Conservation (phyloP, 2,888 invertebrate species). For the Lasioglossum calceatum region DNA sequence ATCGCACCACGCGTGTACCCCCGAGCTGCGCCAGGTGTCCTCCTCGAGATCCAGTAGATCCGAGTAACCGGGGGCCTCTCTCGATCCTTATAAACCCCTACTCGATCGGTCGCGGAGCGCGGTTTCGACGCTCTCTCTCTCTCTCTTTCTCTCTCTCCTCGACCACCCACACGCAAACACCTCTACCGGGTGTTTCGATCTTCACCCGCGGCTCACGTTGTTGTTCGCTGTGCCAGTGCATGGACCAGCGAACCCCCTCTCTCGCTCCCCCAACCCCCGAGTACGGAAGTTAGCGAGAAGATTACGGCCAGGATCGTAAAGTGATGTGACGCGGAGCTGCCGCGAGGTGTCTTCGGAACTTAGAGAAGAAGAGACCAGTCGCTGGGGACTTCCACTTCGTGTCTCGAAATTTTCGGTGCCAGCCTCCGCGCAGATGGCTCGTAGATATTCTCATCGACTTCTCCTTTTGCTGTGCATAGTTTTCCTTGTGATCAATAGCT, state of each 20-base stretch:
- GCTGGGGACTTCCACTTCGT: not conserved
- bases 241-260: not conserved
- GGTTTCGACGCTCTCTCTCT: not conserved
- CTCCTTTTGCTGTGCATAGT: not conserved
- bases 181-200: constrained; percentile 10
- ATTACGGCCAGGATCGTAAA: constrained; percentile 25
- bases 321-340: constrained; percentile 24
- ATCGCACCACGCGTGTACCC: constrained; percentile 47
- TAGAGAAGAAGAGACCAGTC: constrained; percentile 11
- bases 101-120: not conserved
- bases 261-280: not conserved
- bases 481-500: not conserved
- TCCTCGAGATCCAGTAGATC: constrained; percentile 3
- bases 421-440: not conserved
- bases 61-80: not conserved
- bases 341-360: constrained; percentile 40
- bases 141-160: not conserved
- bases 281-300: constrained; percentile 8
- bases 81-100: constrained; percentile 11
- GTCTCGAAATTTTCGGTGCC: not conserved
- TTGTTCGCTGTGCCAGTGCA: constrained; percentile 4
- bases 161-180: not conserved
- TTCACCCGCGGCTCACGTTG: not conserved
- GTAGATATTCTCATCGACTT: not conserved
- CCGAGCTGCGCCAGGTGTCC: constrained; percentile 30